Evolutionary conservation across 2,888 invertebrate species (phyloP).

Genomic region (Epistrophe grossulariae): DNA sequence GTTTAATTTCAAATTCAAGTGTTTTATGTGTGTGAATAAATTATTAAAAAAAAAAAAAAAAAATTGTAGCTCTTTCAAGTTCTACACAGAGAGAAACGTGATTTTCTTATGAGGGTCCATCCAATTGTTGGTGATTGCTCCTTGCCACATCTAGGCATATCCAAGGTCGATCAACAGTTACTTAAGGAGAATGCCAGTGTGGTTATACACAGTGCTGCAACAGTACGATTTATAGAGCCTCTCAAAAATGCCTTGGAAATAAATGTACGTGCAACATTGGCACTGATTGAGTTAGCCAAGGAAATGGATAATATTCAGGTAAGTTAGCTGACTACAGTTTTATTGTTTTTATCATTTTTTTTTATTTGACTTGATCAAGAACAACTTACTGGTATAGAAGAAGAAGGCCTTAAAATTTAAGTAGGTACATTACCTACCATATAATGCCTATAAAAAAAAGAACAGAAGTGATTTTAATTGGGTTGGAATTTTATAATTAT

Average conservation of each 20-base stretch:
- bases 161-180: slow-evolving; percentile 79
- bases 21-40: slow-evolving; percentile 17
- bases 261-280: slow-evolving; percentile 88
- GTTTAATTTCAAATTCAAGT: slow-evolving; percentile 45
- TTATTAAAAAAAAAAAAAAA: slow-evolving; percentile 9
- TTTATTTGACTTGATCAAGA: slow-evolving; percentile 14
- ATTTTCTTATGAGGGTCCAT: slow-evolving; percentile 82
- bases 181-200: slow-evolving; percentile 84
- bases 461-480: slow-evolving; percentile 37
- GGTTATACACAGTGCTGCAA: slow-evolving; percentile 95
- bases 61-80: slow-evolving; percentile 77
- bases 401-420: slow-evolving; percentile 5
- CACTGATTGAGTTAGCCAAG: slow-evolving; percentile 87
- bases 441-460: neutral
- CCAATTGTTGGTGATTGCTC: slow-evolving; percentile 83
- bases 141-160: slow-evolving; percentile 82
- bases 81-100: slow-evolving; percentile 77
- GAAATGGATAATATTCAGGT: slow-evolving; percentile 87
- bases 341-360: neutral
- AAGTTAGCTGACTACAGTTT: slow-evolving; percentile 45
- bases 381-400: neutral
- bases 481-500: slow-evolving; percentile 4
- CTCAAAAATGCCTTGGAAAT: slow-evolving; percentile 88
- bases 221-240: slow-evolving; percentile 90
- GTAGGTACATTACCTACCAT: neutral